A percentile compares a stretch with the other conserved stretches of the same genome.
Evolutionary conservation across 2,113 vertebrate species (phyloP).

Genomic region (Talpa occidentalis): DNA sequence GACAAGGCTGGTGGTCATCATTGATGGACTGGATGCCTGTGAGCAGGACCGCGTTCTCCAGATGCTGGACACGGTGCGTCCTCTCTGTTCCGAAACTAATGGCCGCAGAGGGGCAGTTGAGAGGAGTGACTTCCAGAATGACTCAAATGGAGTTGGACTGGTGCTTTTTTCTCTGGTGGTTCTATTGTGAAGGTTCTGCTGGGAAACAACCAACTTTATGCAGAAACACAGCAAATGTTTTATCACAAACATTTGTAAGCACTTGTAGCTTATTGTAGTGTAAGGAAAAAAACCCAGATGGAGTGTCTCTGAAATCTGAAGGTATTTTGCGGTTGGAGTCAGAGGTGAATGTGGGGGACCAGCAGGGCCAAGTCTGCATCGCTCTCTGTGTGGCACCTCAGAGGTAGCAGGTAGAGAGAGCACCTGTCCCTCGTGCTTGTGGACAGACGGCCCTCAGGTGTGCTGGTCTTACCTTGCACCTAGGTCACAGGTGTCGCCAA

Average conservation of each 20-base stretch:
- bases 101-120: neutral
- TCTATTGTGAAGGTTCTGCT: neutral
- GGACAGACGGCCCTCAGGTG: neutral
- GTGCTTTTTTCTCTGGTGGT: neutral
- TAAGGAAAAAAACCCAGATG: neutral
- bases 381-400: too few relatives aligned
- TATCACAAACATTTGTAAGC: neutral
- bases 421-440: accelerated
- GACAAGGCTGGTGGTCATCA: conserved; percentile 97
- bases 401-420: neutral
- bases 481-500: neutral
- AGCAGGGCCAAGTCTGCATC: neutral
- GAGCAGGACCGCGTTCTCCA: conserved; percentile 98
- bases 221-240: neutral
- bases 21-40: conserved; percentile 97
- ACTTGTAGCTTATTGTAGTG: neutral
- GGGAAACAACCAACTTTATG: neutral
- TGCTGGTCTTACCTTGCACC: neutral
- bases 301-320: neutral
- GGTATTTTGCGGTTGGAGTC: neutral
- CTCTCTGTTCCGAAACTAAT: accelerated
- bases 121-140: neutral
- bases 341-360: neutral
- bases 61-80: conserved; percentile 97
- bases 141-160: neutral